Percentiles rank a stretch among this genome's conserved stretches.
These are phyloP conservation scores for Acanthopagrus latus DNA, from an alignment of 2,797 vertebrate species.

Conservation along the genomic window DNA sequence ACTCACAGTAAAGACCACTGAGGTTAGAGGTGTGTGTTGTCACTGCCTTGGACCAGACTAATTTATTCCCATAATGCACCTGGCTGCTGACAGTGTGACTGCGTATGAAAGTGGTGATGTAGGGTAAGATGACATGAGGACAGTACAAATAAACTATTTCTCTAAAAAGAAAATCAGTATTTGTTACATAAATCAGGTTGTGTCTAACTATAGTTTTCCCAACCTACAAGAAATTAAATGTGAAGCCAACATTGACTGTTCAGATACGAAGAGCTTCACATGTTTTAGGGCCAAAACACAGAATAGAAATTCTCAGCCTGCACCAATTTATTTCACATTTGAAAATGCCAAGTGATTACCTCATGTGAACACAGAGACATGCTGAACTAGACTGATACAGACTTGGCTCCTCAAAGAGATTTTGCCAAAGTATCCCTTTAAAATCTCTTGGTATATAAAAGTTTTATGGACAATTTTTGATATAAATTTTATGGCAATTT, in stretches of 20 bases:
- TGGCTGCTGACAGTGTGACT: neutral
- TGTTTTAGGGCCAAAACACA: neutral
- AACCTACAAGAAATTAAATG: neutral
- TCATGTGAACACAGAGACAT: slow-evolving; percentile 4
- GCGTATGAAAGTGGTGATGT: slow-evolving; percentile 7
- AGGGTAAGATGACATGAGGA: neutral
- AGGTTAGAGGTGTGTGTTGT: slow-evolving; percentile 2
- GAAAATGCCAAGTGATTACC: neutral
- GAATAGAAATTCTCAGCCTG: neutral
- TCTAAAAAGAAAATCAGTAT: neutral
- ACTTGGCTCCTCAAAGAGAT: neutral
- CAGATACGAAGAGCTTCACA: neutral
- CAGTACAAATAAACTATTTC: neutral
- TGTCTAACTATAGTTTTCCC: slow-evolving; percentile 1
- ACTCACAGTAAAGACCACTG: slow-evolving; percentile 4
- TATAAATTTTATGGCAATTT: neutral
- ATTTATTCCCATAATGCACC: slow-evolving; percentile 34
- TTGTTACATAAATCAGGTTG: neutral
- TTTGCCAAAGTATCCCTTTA: neutral
- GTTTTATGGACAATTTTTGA: neutral
- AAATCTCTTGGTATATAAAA: neutral
- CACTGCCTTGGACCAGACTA: neutral
- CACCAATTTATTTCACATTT: neutral
- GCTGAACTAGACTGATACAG: neutral
- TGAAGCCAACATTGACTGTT: slow-evolving; percentile 1